Evolutionary conservation across 2,888 invertebrate genomes (phyloP).

Genomic region (Diaprepes abbreviatus): DNA sequence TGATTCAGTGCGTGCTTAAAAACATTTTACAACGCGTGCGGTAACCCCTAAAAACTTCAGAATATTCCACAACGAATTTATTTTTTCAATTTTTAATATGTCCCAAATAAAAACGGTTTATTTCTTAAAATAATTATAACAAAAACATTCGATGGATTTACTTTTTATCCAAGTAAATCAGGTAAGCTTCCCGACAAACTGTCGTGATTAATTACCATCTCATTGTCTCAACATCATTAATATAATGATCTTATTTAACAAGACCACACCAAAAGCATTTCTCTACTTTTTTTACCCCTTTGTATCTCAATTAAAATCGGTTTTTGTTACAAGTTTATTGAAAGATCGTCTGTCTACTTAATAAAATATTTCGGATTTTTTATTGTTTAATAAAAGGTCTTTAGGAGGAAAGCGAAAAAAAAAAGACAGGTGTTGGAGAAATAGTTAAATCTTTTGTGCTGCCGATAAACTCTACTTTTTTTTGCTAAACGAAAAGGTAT

Average conservation of each 20-base stretch:
- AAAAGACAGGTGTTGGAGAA: slow-evolving; percentile 9
- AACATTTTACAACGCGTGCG: too few species aligned
- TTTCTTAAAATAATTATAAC: too few species aligned
- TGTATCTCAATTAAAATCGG: slow-evolving; percentile 22
- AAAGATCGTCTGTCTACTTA: slow-evolving; percentile 13
- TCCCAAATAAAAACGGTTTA: too few species aligned
- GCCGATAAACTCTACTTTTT: neutral
- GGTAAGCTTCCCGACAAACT: neutral
- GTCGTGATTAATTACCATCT: slow-evolving; percentile 21
- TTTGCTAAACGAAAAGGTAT: neutral
- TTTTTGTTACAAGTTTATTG: slow-evolving; percentile 29
- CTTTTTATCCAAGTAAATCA: neutral
- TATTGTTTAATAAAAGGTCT: neutral
- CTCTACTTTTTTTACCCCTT: slow-evolving; percentile 5
- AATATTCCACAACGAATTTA: too few species aligned
- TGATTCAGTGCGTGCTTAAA: too few species aligned
- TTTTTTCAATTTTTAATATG: too few species aligned
- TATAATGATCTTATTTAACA: slow-evolving; percentile 37
- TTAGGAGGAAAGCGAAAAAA: neutral
- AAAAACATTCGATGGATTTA: too few species aligned
- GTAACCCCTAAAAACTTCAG: too few species aligned
- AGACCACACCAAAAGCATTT: slow-evolving; percentile 37
- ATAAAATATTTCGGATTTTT: neutral
- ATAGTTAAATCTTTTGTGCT: slow-evolving; percentile 8
- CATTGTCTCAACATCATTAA: slow-evolving; percentile 38